Base-by-base conservation (phyloP, 2,113 vertebrate species). In the Turdus rufiventris region DNA sequence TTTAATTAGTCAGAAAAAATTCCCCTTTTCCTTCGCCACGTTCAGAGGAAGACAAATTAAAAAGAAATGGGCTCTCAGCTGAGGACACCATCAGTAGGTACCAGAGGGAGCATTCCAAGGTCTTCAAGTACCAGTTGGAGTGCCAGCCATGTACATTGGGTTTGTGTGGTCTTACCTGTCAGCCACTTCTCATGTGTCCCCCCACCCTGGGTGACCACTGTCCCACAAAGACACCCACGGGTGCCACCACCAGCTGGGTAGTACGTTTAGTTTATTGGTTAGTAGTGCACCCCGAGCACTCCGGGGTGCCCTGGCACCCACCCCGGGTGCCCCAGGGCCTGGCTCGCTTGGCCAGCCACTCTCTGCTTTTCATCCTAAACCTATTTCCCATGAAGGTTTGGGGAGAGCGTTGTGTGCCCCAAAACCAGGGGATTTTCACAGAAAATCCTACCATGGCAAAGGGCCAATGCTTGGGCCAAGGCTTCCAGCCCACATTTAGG, bases 241-340 rank as follows among this genome's bases (percentile, higher is more conserved):
- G 70, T 65, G 90, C 84, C 14, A 6, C 73, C 13, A 8, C 31
- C 16, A 21, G 51, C 38, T 1, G 10, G 78, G 73, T 43, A 94
- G 88, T 71, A 73, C 0, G 8, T 93, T 94, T 91, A 96, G 94
- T 95, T 96, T 96, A 96, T 96, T 95, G 68, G 95, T 96, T 96
- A 95, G 96, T 93, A 95, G 82, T 2, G 18, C 74, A 67, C 70
- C 71, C 34, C 0, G 3, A 92, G 78, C 82, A 34, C 60, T 26
- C 68, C 1, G 5, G 85, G 89, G 84, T 68, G 80, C 76, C 67
- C 80, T 2, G 5, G 75, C 79, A 83, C 71, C 83, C 73, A 58
- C 93, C 62, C 68, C 0, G 5, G 58, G 68, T 20, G 57, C 57
- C 66, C 62, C 6, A 5, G 71, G 51, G 75, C 65, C 72, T 2